phyloP scores from a whole-genome alignment of 2,888 invertebrate genomes.

The Mythimna pallens region DNA sequence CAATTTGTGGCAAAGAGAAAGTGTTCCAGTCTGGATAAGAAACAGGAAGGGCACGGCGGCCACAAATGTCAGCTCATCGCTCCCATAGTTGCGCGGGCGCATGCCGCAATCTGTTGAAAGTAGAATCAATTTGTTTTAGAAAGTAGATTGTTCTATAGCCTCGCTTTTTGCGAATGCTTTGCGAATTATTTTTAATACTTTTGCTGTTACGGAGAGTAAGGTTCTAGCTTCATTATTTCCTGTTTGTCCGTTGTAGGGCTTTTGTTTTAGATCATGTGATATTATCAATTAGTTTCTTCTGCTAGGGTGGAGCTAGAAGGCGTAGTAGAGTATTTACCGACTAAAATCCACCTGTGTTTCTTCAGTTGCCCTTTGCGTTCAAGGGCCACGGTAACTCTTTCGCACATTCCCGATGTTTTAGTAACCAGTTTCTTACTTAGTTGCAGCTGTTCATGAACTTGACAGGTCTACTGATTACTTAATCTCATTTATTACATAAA shows the following conservation, averaged over 20 bases:
- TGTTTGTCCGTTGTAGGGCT: background rate
- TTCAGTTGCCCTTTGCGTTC: too few species aligned
- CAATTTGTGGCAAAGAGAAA: constrained; percentile 59
- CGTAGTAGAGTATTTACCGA: too few species aligned
- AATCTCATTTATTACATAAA: background rate
- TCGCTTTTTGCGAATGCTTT: constrained; percentile 75
- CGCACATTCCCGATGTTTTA: background rate
- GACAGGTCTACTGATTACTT: background rate
- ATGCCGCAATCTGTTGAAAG: constrained; percentile 86
- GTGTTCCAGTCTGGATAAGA: constrained; percentile 62
- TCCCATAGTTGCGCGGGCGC: constrained; percentile 65
- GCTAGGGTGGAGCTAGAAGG: too few species aligned
- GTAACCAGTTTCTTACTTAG: background rate
- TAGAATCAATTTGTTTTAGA: constrained; percentile 89
- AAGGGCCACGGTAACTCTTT: too few species aligned
- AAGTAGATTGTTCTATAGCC: constrained; percentile 81
- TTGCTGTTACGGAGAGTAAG: constrained; percentile 32
- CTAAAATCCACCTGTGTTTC: too few species aligned
- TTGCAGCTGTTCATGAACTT: background rate
- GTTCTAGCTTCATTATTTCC: constrained; percentile 2
- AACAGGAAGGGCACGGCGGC: constrained; percentile 72
- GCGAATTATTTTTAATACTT: constrained; percentile 64
- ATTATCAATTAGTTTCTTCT: too few species aligned
- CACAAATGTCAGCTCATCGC: constrained; percentile 79
- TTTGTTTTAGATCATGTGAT: too few species aligned